Conservation (phyloP, 1,140 invertebrate species). For the Dreissena rostriformis region DNA sequence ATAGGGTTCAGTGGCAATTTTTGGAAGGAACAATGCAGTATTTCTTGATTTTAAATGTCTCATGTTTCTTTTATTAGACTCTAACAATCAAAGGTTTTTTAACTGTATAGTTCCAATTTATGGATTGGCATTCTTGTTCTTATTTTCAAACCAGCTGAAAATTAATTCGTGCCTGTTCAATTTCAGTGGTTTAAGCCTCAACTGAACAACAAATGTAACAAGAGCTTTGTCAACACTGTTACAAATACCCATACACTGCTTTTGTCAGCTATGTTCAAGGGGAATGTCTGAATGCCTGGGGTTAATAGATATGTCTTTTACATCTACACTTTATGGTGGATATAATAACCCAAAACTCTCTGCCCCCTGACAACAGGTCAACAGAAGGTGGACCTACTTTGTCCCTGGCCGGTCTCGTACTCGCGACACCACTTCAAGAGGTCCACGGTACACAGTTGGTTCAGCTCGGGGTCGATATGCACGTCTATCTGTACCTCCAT, state of each 20-base stretch:
- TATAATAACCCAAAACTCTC: background rate
- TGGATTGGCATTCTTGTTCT: background rate
- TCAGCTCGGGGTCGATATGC: constrained; percentile 84
- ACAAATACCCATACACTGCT: too few species aligned
- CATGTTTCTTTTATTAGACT: background rate
- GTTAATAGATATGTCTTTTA: background rate
- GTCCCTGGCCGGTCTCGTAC: constrained; percentile 91
- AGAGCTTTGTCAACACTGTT: too few species aligned
- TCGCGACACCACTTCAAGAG: constrained; percentile 92
- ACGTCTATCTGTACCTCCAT: constrained; percentile 84
- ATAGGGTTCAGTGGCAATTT: background rate
- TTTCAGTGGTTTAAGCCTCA: too few species aligned
- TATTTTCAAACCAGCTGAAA: too few species aligned
- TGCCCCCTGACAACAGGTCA: background rate
- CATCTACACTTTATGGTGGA: background rate
- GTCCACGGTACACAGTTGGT: constrained; percentile 83
- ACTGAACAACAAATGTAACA: too few species aligned
- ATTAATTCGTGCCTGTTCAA: too few species aligned
- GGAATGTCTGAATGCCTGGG: too few species aligned
- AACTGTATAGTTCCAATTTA: background rate
- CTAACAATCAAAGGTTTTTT: background rate
- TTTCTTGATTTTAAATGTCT: background rate
- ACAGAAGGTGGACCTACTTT: constrained; percentile 77
- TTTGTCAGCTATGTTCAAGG: too few species aligned
- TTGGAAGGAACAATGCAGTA: background rate